Conservation (phyloP, 2,888 invertebrate species). For the Cyclophora punctaria region DNA sequence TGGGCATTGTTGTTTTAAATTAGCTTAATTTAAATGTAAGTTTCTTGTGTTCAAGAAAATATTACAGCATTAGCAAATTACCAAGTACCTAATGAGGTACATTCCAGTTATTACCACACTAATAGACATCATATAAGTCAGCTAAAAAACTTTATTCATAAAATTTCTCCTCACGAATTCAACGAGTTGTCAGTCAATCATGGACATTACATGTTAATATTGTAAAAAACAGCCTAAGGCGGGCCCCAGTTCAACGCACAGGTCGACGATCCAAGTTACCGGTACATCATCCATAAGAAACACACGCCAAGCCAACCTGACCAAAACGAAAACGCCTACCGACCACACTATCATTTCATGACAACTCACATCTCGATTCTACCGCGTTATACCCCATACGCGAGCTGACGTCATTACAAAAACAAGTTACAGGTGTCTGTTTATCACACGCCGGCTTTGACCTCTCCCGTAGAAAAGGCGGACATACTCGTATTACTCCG, state of each 20-base stretch:
- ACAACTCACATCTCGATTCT: constrained; percentile 39
- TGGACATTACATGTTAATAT: constrained; percentile 32
- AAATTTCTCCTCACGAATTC: constrained; percentile 5
- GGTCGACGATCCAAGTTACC: constrained; percentile 68
- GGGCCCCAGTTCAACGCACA: constrained; percentile 63
- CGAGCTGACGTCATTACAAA: constrained; percentile 61
- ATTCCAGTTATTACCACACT: too few species aligned
- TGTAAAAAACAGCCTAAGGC: constrained; percentile 45
- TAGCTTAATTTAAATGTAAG: too few species aligned
- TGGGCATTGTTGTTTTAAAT: too few species aligned
- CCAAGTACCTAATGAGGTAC: too few species aligned
- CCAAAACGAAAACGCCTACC: constrained; percentile 43
- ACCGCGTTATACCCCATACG: constrained; percentile 43
- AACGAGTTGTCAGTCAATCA: constrained; percentile 16
- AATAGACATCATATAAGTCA: too few species aligned
- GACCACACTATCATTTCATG: constrained; percentile 36
- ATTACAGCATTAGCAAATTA: too few species aligned
- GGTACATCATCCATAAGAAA: constrained; percentile 66
- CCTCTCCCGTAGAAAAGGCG: constrained; percentile 29
- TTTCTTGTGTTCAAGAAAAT: too few species aligned
- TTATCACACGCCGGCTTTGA: constrained; percentile 37
- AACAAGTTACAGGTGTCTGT: constrained; percentile 61
- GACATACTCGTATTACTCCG: too few species aligned
- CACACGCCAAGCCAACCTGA: constrained; percentile 48
- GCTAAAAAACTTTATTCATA: too few species aligned